A percentile compares a stretch with the other conserved stretches of the same genome.
Conservation (phyloP, 2,113 vertebrate genomes). For the Morone saxatilis region DNA sequence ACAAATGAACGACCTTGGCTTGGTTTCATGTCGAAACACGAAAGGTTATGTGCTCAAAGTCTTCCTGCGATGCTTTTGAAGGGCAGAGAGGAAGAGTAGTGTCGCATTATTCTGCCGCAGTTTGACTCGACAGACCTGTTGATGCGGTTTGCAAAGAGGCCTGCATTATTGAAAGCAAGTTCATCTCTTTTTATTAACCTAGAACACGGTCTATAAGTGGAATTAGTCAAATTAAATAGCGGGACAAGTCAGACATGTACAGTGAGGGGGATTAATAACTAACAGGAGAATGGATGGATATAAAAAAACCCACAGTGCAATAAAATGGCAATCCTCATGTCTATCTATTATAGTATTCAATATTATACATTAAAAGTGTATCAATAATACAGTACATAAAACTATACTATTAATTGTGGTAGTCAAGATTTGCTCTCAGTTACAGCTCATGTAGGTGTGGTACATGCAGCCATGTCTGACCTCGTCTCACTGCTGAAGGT, state of each 20-base stretch:
- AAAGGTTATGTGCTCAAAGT: neutral
- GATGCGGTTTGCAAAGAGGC: constrained; percentile 41
- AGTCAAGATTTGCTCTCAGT: neutral
- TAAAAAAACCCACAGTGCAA: neutral
- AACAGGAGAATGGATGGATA: no score
- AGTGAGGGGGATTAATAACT: no score
- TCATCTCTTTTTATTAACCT: no score
- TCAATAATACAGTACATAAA: neutral
- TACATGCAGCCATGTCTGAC: constrained; percentile 41
- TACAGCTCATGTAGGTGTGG: constrained; percentile 13
- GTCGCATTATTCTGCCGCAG: constrained; percentile 72
- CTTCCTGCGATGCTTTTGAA: constrained; percentile 21
- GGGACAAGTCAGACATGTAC: no score
- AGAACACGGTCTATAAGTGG: neutral
- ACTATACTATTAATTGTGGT: neutral
- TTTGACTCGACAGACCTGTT: constrained; percentile 70
- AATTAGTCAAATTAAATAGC: no score
- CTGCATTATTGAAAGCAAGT: neutral
- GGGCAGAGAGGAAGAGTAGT: constrained; percentile 11
- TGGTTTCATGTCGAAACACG: neutral
- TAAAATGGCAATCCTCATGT: neutral
- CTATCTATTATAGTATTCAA: neutral
- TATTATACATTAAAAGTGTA: neutral
- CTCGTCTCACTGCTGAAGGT: constrained; percentile 67
- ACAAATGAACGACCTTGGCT: neutral